Evolutionary conservation across 2,888 invertebrate species (phyloP).

Genomic region (Campoletis raptor): DNA sequence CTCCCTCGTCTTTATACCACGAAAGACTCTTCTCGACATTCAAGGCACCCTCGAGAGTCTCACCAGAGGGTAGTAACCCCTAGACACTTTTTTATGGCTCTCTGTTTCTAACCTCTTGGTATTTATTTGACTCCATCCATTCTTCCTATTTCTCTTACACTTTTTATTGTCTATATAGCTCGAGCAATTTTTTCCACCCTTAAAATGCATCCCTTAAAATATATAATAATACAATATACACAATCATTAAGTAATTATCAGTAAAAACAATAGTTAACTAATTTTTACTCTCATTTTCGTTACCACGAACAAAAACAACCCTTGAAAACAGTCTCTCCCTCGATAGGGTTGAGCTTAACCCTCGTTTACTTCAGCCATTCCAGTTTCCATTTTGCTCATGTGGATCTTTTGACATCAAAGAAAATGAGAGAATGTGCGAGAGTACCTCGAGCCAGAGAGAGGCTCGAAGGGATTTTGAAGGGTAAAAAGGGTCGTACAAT

Average conservation of each 20-base stretch:
- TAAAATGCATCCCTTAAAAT: not conserved
- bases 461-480: constrained; percentile 6
- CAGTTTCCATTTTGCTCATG: not conserved
- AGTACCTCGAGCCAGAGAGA: not conserved
- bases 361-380: not conserved
- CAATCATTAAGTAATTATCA: not conserved
- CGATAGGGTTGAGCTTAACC: constrained; percentile 11
- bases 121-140: not conserved
- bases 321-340: not conserved
- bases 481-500: not conserved
- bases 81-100: constrained; percentile 3
- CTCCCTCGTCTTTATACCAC: constrained; percentile 30
- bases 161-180: not conserved
- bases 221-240: not conserved
- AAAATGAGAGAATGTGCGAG: constrained; percentile 17
- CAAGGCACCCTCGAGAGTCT: constrained; percentile 45
- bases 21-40: constrained; percentile 48
- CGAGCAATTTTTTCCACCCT: not conserved
- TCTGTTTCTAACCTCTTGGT: not conserved
- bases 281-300: not conserved
- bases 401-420: constrained; percentile 20
- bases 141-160: not conserved
- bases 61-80: constrained; percentile 11
- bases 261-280: not conserved
- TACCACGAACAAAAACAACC: not conserved